These are phyloP conservation scores for Syngnathus scovelli DNA, from an alignment of 2,113 vertebrate genomes.

Conservation along the genomic window DNA sequence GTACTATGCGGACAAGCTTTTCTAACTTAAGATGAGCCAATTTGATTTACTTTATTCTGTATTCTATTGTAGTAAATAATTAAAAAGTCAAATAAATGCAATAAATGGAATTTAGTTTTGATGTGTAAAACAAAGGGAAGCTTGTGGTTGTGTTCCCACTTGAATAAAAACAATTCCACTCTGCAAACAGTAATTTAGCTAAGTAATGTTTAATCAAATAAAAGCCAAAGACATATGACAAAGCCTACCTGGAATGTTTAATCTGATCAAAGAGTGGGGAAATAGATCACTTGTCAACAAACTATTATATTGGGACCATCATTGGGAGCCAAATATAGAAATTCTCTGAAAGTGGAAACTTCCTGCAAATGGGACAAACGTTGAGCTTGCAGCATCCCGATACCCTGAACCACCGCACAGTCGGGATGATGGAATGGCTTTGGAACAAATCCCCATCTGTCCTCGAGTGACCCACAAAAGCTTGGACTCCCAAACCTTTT, in stretches of 20 bases:
- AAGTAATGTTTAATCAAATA: slow-evolving; percentile 20
- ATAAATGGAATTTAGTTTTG: not conserved
- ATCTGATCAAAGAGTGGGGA: slow-evolving; percentile 31
- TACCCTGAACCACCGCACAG: slow-evolving; percentile 13
- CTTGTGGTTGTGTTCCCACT: not conserved
- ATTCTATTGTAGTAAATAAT: no score
- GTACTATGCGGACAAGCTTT: slow-evolving; percentile 16
- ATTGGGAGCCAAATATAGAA: not conserved
- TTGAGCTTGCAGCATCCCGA: slow-evolving; percentile 18
- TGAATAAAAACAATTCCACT: not conserved
- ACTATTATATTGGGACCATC: not conserved
- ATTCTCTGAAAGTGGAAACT: slow-evolving; percentile 5
- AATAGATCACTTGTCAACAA: slow-evolving; percentile 13
- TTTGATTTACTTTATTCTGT: not conserved
- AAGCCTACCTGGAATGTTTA: slow-evolving; percentile 35
- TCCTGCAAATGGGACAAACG: slow-evolving; percentile 5
- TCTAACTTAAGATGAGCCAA: not conserved
- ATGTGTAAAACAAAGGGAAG: not conserved
- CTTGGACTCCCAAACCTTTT: slow-evolving; percentile 26
- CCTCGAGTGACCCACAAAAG: slow-evolving; percentile 35
- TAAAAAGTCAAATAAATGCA: no score
- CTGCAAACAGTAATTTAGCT: not conserved
- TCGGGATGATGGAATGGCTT: slow-evolving; percentile 38
- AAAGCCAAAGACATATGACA: slow-evolving; percentile 31
- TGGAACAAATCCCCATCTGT: slow-evolving; percentile 41